Evolutionary conservation across 1,140 invertebrate genomes (phyloP), one percentile per base, ranked within the genome.

Genomic region (Drosophila ananassae): DNA sequence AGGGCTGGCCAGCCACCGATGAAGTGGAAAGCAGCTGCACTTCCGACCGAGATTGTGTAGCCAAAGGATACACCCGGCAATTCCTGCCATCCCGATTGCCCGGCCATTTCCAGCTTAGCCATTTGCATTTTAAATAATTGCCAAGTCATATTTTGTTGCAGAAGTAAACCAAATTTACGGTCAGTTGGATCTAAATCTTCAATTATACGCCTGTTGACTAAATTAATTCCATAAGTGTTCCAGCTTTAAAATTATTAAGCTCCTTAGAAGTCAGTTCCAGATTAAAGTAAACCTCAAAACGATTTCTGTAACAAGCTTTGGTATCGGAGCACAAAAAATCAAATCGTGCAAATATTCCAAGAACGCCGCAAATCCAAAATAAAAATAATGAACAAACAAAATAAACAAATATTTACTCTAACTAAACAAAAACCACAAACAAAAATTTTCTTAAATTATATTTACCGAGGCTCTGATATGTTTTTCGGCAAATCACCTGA

Each of bases 1-100:
- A 30, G 37, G 21, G 44, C 30, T 28, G 32, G 25, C 13, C 21
- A 12, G 41, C 47, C 34, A 12, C 63, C 47, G 47, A 67, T 67
- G 63, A 67, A 67, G 59, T 34, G 47, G 63, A 67, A 67, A 52
- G 32, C 63, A 67, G 59, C 63, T 67, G 63, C 63, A 67, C 32
- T 67, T 67, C 62, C 63, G 63, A 67, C 59, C 63, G 47, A 63
- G 59, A 67, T 67, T 67, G 37, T 67, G 63, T 52, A 59, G 47
- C 59, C 63, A 39, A 61, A 3, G 56, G 44, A 13, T 13, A n/a
- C 28, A 7, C 56, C 44, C 25, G 7, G 54, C 28, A 48, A 34
- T 44, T 47, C 2, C 44, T 22, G 12, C 10, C 44, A 30, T 12
- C 32, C 32, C 30, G 13, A 44, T 52, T 32, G 46, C 25, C 30